A percentile compares a stretch with the other conserved stretches of the same genome.
These are phyloP conservation scores for Bucco capensis DNA, from an alignment of 2,113 vertebrate genomes.

Conservation along the genomic window DNA sequence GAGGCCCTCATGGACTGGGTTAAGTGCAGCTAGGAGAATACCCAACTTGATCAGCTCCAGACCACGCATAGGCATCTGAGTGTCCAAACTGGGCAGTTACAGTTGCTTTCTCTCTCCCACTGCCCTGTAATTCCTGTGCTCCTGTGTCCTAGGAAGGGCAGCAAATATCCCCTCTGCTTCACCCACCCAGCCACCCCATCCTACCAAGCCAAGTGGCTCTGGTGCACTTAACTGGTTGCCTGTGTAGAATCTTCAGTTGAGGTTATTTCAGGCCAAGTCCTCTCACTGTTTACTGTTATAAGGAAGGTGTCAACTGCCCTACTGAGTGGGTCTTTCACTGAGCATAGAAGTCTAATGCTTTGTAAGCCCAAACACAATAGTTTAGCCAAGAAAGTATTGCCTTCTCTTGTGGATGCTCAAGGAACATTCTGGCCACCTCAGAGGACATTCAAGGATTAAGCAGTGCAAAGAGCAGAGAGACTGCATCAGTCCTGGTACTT, in stretches of 20 bases:
- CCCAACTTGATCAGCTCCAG: not conserved
- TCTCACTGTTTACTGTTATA: not conserved
- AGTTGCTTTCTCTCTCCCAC: fast-evolving
- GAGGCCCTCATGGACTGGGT: not conserved
- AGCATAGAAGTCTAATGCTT: not conserved
- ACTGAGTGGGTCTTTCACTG: not conserved
- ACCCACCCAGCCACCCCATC: not conserved
- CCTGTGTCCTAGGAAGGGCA: not conserved
- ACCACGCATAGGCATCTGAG: not conserved
- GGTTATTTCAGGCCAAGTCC: not conserved
- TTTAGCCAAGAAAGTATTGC: not conserved
- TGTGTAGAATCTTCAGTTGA: not conserved
- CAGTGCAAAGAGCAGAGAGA: not conserved
- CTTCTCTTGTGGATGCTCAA: not conserved
- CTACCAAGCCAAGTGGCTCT: not conserved
- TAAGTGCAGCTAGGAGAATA: not conserved
- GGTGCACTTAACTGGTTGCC: not conserved
- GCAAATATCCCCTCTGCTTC: too few relatives aligned
- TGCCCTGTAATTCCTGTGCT: not conserved
- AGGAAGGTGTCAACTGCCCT: not conserved
- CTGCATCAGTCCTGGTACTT: not conserved
- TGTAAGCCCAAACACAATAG: not conserved
- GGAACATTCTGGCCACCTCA: not conserved
- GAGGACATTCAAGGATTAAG: not conserved
- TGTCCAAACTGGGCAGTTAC: not conserved